Evolutionary conservation across 2,888 invertebrate species (phyloP).

Genomic region (Mayetiola destructor): DNA sequence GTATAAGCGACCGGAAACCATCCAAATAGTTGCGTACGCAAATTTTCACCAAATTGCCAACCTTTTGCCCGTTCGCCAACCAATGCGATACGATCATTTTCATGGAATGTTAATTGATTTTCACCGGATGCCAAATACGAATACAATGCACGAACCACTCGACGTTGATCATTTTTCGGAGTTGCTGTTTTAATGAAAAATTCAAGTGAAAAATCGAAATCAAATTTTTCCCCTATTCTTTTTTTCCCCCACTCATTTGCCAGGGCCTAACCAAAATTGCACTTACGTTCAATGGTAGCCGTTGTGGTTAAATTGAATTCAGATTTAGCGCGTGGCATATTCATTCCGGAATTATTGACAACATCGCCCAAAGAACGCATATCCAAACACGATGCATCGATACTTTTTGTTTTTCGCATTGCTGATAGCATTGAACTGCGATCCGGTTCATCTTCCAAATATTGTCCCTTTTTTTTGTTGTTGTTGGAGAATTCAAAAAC

Average conservation of each 20-base stretch:
- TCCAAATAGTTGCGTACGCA: slow-evolving; percentile 78
- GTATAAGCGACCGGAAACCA: slow-evolving; percentile 96
- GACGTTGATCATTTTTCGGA: slow-evolving; percentile 48
- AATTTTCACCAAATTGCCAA: slow-evolving; percentile 94
- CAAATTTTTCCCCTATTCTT: background rate
- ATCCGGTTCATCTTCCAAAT: slow-evolving; percentile 51
- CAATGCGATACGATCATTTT: slow-evolving; percentile 75
- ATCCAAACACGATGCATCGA: slow-evolving; percentile 77
- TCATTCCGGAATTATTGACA: slow-evolving; percentile 37
- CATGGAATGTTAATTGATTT: slow-evolving; percentile 82
- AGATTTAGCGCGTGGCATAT: slow-evolving; percentile 62
- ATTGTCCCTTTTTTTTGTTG: slow-evolving; percentile 15
- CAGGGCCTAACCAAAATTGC: background rate
- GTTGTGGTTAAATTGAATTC: slow-evolving; percentile 70
- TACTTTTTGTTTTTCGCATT: slow-evolving; percentile 71
- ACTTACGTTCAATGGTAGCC: slow-evolving; percentile 45
- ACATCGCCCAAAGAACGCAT: slow-evolving; percentile 51
- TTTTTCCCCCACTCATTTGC: background rate
- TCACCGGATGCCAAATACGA: slow-evolving; percentile 80
- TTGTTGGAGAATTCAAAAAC: background rate
- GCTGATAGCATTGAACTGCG: slow-evolving; percentile 61
- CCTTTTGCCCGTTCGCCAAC: slow-evolving; percentile 86
- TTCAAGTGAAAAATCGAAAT: background rate
- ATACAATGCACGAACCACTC: slow-evolving; percentile 71
- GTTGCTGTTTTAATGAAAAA: slow-evolving; percentile 15